These are phyloP conservation scores for Helogale parvula DNA, from an alignment of 2,113 vertebrate species.

Conservation along the genomic window DNA sequence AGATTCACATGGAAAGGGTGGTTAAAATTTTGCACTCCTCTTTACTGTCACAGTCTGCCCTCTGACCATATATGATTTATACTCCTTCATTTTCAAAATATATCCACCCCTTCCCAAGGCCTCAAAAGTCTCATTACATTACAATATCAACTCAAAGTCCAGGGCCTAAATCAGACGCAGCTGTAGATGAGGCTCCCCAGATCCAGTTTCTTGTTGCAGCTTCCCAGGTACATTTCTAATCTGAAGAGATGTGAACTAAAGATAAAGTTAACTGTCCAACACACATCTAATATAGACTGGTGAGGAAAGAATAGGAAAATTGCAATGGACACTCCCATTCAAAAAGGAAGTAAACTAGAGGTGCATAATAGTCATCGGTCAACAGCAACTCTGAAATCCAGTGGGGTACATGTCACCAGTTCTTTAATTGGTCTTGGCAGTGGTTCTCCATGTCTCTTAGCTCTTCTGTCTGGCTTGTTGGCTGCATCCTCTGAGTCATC, in stretches of 20 bases:
- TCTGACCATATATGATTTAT: background rate
- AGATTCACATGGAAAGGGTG: background rate
- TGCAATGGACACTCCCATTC: background rate
- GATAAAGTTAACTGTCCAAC: background rate
- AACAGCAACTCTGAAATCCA: background rate
- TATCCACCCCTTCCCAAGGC: background rate
- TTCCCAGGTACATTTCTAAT: background rate
- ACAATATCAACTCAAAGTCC: background rate
- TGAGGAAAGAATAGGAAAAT: background rate
- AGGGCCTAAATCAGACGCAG: background rate
- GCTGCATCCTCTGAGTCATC: background rate
- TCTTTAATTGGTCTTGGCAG: background rate
- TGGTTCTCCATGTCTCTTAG: background rate
- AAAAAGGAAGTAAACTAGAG: background rate
- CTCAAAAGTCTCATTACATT: background rate
- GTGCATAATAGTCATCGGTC: background rate
- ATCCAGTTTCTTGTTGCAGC: background rate
- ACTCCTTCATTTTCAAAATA: conserved; percentile 1
- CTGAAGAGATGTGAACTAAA: background rate
- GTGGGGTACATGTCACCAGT: background rate
- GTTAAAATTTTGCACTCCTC: background rate
- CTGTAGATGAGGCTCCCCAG: background rate
- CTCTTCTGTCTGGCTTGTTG: background rate
- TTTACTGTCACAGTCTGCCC: background rate
- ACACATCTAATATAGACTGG: background rate